Conservation (phyloP, 2,797 vertebrate species). For the Anomalospiza imberbis region DNA sequence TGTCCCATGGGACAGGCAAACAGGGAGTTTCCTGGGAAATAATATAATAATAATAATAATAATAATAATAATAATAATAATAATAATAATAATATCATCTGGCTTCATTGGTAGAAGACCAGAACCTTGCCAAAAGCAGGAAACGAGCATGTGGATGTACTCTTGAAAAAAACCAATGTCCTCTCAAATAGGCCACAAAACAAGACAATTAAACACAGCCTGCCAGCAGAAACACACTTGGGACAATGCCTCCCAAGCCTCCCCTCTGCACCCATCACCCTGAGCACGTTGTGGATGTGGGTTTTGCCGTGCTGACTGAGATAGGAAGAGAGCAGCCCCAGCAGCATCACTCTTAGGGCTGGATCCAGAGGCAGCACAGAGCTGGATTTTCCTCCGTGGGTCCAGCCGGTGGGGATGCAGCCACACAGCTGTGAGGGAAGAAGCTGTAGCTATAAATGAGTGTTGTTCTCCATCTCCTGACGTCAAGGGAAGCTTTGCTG, state of each 20-base stretch:
- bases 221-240: background rate
- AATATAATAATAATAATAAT: background rate
- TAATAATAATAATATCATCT: background rate
- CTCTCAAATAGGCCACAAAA: background rate
- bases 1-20: background rate
- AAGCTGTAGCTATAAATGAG: slow-evolving; percentile 44
- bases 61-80: no score
- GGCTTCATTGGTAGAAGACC: background rate
- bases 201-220: background rate
- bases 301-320: background rate
- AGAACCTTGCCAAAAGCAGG: background rate
- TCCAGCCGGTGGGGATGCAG: background rate
- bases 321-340: background rate
- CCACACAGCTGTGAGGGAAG: slow-evolving; percentile 26
- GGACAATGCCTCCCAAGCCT: background rate
- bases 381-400: background rate
- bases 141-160: accelerated
- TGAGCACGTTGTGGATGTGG: accelerated
- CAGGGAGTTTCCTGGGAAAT: background rate
- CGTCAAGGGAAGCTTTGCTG: slow-evolving; percentile 43
- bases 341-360: background rate
- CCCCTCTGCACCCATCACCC: background rate
- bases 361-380: background rate
- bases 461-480: slow-evolving; percentile 46
- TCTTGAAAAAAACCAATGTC: background rate